Evolutionary conservation across 2,888 invertebrate genomes (phyloP).

Genomic region (Acrocyrtus sp.): DNA sequence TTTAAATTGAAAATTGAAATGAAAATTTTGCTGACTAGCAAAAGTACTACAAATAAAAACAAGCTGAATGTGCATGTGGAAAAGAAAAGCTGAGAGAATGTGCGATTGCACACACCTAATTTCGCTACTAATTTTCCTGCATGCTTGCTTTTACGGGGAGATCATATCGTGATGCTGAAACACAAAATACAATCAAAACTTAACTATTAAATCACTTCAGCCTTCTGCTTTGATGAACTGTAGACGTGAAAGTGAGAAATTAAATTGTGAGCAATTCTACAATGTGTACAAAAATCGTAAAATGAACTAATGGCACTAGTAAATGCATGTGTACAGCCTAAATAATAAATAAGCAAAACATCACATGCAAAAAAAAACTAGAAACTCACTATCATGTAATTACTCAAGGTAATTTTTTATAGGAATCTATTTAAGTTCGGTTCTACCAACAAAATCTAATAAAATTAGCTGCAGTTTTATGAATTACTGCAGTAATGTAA

Average conservation of each 20-base stretch:
- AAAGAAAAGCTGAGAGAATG: not conserved
- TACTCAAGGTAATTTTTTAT: too few species aligned
- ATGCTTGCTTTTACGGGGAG: slow-evolving; percentile 3
- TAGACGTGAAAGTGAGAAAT: not conserved
- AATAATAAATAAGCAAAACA: not conserved
- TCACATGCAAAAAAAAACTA: slow-evolving; percentile 35
- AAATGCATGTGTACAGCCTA: slow-evolving; percentile 13
- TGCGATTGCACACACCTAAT: not conserved
- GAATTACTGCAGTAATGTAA: too few species aligned
- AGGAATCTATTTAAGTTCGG: not conserved
- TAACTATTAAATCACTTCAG: too few species aligned
- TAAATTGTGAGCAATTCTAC: not conserved
- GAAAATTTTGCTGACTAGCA: slow-evolving; percentile 30
- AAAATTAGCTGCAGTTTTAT: too few species aligned
- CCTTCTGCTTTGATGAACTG: slow-evolving; percentile 25
- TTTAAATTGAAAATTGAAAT: not conserved
- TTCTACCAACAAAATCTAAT: not conserved
- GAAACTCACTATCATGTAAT: slow-evolving; percentile 31
- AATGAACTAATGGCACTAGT: slow-evolving; percentile 12
- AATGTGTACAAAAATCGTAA: not conserved
- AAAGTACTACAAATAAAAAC: slow-evolving; percentile 9
- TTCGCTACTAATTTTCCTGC: not conserved
- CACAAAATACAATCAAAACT: slow-evolving; percentile 8
- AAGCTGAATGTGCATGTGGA: too few species aligned
- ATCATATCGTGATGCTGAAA: slow-evolving; percentile 39